Base-by-base conservation (phyloP, 2,797 vertebrate genomes). In the Phataginus tetradactyla region DNA sequence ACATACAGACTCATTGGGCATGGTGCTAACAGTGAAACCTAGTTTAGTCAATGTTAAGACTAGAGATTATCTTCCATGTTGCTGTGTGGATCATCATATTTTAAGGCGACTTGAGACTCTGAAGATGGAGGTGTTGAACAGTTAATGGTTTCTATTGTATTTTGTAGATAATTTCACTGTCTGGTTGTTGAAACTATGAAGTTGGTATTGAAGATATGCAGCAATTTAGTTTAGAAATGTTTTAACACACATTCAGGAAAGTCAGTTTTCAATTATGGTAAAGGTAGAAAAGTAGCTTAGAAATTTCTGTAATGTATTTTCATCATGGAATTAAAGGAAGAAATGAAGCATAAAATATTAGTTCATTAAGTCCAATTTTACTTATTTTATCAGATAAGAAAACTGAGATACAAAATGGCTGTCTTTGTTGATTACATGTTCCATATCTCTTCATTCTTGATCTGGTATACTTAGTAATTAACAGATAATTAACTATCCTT, bases 291-390 rank as follows among this genome's bases (percentile, higher is more conserved):
- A 88, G 13, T 83, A 86, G 45, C 29, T 42, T 69, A 29, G 45
- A 64, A 79, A 83, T 79, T 93, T 86, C 32, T 90, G 17, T 21
- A 78, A 86, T 93, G 88, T 71, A 64, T 72, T 90, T 94, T 85
- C 23, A 83, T 51, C 17, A 64, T 34, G 23, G 6, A 66, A 49
- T 84, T 14, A 88, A 93, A 81, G 10, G 34, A 68, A 94, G 81
- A 96, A 89, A 91, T 51, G 29, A 86, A 93, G n/a, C 86, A 69
- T 37, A 53, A 21, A 34, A 7, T 68, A 42, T 77, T 72, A 61
- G 42, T 34, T 86, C 27, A 78, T 78, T 89, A 69, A 61, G 89
- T 21, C 11, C 18, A 75, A 51, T 45, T 90, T 79, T 83, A 4
- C 75, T 64, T 79, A 8, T 81, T 85, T 69, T 49, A 37, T 34